phyloP scores from a whole-genome alignment of 2,888 invertebrate genomes.

The Hirudinaria manillensis region DNA sequence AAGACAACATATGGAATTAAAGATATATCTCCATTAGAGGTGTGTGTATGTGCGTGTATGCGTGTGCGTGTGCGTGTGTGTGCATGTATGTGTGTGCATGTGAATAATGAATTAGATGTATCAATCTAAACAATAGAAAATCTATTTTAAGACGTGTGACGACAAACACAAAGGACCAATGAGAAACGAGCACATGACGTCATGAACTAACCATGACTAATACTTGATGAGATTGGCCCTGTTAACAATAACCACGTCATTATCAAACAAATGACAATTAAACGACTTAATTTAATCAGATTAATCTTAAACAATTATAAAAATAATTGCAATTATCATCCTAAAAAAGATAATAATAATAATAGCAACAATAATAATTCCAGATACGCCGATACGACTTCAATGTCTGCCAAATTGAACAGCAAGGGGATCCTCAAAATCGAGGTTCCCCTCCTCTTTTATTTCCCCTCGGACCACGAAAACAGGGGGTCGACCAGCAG shows the following conservation, averaged over 20 bases:
- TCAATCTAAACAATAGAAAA: background rate
- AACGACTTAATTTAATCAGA: no score
- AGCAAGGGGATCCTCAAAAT: constrained; percentile 37
- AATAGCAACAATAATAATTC: background rate
- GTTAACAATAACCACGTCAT: no score
- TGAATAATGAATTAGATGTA: background rate
- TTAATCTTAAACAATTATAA: no score
- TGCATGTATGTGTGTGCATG: background rate
- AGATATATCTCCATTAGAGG: background rate
- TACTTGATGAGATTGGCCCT: background rate
- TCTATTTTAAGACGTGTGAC: background rate
- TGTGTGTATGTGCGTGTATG: background rate
- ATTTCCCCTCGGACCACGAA: constrained; percentile 36
- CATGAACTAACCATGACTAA: background rate
- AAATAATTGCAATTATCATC: no score
- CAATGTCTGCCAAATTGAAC: constrained; percentile 35
- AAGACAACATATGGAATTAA: background rate
- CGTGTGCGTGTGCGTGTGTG: background rate
- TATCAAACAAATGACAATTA: no score
- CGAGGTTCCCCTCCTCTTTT: constrained; percentile 41
- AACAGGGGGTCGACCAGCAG: constrained; percentile 20
- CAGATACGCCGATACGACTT: constrained; percentile 37
- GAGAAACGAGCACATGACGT: background rate
- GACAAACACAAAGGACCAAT: background rate
- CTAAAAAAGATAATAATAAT: no score